Evolutionary conservation across 2,113 vertebrate species (phyloP), one percentile per base, ranked within the genome.

Genomic region (Harpagus bidentatus): DNA sequence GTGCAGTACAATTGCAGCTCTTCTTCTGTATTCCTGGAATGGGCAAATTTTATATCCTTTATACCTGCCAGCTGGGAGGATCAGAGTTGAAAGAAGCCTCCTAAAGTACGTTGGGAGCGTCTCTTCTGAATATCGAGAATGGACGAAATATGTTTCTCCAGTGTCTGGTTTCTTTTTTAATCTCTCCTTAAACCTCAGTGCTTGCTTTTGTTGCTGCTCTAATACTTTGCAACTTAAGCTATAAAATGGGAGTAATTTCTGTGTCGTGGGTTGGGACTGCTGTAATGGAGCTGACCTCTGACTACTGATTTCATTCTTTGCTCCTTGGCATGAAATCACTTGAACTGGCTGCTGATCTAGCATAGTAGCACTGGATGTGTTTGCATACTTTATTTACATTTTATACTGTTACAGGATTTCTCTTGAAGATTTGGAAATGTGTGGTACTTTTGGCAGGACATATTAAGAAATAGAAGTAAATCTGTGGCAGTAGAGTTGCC

Each of bases 381-480:
- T 95, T 96, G 92, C 74, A n/a, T 58, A 76, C 13, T 48, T 61
- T 21, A 91, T 65, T 87, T 79, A 82, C 40, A 21, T 89, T 94
- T 70, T 86, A 13, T 45, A 82, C 55, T 11, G 73, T 94, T 93
- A 59, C 76, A 79, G 69, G 72, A 82, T 74, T 94, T 79, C 77
- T 92, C 48, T 36, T 69, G 48, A 79, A 65, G 77, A 62, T 93
- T 95, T 95, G 93, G 91, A 96, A 95, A 95, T 34, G 3, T 2
- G 9, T 79, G 61, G 31, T 71, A 10, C 56, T 88, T 92, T 83
- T 65, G 48, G 86, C 94, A 80, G 81, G 53, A 47, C 38, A 9
- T 20, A 47, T 52, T 91, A 89, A 85, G 91, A 95, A 95, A 94
- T 45, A 77, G 65, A 79, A 74, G 62, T 91, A 79, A 78, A 89